These are phyloP conservation scores for Meteorus colon DNA, from an alignment of 2,888 invertebrate genomes.

Conservation along the genomic window DNA sequence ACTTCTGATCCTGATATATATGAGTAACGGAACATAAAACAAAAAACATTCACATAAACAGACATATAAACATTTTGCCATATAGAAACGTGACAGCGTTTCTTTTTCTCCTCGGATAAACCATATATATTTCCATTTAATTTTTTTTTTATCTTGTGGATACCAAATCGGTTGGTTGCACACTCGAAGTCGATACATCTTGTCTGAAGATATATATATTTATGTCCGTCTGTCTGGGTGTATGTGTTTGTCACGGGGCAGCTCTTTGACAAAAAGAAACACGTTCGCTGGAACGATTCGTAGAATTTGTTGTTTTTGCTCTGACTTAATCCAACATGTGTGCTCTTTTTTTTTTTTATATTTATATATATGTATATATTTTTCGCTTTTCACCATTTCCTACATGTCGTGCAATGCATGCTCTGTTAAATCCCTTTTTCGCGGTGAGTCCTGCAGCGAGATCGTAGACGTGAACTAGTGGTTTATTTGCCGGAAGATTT, in stretches of 20 bases:
- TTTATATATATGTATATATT: not conserved
- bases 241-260: not conserved
- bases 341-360: not conserved
- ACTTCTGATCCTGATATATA: too few relatives aligned
- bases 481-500: not conserved
- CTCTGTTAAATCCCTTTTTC: not conserved
- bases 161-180: constrained; percentile 28
- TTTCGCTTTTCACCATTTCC: not conserved
- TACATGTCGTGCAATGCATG: constrained; percentile 3
- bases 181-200: constrained; percentile 24
- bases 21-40: too few relatives aligned
- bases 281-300: constrained; percentile 3
- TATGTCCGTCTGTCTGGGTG: not conserved
- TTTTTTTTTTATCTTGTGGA: not conserved
- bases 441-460: not conserved
- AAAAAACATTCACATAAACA: not conserved
- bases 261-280: constrained; percentile 12
- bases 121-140: not conserved
- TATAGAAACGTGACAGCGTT: not conserved
- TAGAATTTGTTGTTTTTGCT: constrained; percentile 1
- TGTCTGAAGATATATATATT: constrained; percentile 4
- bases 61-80: not conserved
- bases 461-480: not conserved
- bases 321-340: constrained; percentile 2
- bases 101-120: not conserved